Conservation (phyloP, 2,888 invertebrate species). For the Pterostichus madidus region DNA sequence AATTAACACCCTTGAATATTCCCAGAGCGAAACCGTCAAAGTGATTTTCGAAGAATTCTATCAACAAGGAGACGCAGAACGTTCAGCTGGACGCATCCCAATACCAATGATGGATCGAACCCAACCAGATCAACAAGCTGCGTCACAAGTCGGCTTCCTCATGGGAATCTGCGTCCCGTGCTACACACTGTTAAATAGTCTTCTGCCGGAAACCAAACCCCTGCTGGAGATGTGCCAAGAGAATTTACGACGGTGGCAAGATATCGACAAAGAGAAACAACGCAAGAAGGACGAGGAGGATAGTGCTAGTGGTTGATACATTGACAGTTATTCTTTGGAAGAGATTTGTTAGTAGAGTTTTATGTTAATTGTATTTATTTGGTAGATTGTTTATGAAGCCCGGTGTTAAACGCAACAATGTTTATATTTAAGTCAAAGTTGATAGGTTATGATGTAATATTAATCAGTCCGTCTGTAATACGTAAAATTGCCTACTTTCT, state of each 20-base stretch:
- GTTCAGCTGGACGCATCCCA: conserved; percentile 80
- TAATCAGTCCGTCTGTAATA: neutral
- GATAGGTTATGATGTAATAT: neutral
- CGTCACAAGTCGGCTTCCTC: conserved; percentile 90
- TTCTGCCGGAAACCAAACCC: conserved; percentile 86
- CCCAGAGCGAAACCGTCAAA: conserved; percentile 61
- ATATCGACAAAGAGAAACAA: conserved; percentile 73
- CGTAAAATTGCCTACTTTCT: no score
- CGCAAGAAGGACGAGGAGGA: conserved; percentile 70
- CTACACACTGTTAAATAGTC: conserved; percentile 83
- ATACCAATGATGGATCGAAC: conserved; percentile 86
- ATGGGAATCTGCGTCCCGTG: conserved; percentile 90
- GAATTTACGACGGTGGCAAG: conserved; percentile 82
- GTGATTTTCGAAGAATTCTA: conserved; percentile 92
- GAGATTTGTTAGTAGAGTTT: neutral
- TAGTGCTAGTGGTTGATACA: conserved; percentile 5
- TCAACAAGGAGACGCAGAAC: conserved; percentile 81
- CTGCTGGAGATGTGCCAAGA: conserved; percentile 84
- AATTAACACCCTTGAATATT: neutral
- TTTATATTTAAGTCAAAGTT: conserved; percentile 9
- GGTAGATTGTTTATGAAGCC: conserved; percentile 19
- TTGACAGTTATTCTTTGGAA: neutral
- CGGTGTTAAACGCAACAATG: conserved; percentile 38
- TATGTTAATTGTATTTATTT: conserved; percentile 15
- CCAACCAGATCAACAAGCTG: conserved; percentile 86